A percentile compares a stretch with the other conserved stretches of the same genome.
Conservation (phyloP, 2,113 vertebrate species). For the Varanus salvator region DNA sequence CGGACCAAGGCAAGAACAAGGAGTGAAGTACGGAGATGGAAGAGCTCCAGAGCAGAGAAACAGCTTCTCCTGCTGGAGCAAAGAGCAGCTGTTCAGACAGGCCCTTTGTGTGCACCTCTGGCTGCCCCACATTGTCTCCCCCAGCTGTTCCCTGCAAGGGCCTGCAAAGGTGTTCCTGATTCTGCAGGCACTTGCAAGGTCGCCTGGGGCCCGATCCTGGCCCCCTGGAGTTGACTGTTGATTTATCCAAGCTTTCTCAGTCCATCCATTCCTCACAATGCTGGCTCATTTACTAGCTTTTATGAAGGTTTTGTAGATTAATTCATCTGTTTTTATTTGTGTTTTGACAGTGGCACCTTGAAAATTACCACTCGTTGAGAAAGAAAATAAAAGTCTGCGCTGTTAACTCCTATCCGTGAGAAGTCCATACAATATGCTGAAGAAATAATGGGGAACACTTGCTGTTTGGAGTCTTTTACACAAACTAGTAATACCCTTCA, state of each 20-base stretch:
- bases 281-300: not conserved
- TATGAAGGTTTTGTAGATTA: constrained; percentile 13
- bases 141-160: no score
- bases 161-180: no score
- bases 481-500: constrained; percentile 20
- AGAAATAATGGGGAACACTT: constrained; percentile 33
- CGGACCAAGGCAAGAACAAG: no score
- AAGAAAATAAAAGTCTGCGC: constrained; percentile 23
- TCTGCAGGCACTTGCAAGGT: no score
- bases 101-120: no score
- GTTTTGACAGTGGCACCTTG: not conserved
- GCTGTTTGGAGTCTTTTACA: constrained; percentile 52
- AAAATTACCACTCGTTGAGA: constrained; percentile 17
- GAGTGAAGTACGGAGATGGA: no score
- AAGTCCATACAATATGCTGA: constrained; percentile 31
- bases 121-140: no score
- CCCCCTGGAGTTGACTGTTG: not conserved
- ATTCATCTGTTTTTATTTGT: not conserved
- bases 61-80: no score
- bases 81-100: no score
- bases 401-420: constrained; percentile 25
- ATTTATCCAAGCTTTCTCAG: not conserved
- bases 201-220: no score
- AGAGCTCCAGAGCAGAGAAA: no score
- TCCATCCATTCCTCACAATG: not conserved